These are phyloP conservation scores for Aphelenchoides bicaudatus DNA, from an alignment of 2,888 invertebrate genomes.

Conservation along the genomic window DNA sequence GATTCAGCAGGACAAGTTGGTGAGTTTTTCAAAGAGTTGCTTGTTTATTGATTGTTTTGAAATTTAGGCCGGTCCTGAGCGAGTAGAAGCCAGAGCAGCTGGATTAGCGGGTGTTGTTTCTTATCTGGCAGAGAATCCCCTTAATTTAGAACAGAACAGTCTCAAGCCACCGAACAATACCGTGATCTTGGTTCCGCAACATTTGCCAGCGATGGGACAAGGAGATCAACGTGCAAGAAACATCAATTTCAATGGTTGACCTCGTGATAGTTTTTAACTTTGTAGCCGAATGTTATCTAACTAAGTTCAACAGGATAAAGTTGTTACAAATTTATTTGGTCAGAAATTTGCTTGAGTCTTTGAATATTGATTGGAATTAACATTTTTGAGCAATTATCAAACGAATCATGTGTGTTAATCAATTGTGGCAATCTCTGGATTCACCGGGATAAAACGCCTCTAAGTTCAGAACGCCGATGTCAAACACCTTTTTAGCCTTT, in stretches of 20 bases:
- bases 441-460: constrained; percentile 41
- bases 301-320: neutral
- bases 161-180: constrained; percentile 4
- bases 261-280: too few relatives aligned
- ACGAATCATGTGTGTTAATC: constrained; percentile 28
- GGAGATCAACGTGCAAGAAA: too few relatives aligned
- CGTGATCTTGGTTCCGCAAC: constrained; percentile 11
- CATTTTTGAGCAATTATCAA: neutral
- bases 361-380: neutral
- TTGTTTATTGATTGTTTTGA: neutral
- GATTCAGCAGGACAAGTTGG: neutral
- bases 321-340: too few relatives aligned
- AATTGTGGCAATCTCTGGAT: constrained; percentile 41
- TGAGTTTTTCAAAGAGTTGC: neutral
- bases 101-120: constrained; percentile 11
- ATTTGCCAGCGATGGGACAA: too few relatives aligned
- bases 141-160: neutral
- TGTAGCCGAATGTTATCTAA: neutral
- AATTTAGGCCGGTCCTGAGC: constrained; percentile 2
- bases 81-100: neutral
- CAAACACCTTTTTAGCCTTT: constrained; percentile 37
- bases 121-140: constrained; percentile 7
- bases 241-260: too few relatives aligned
- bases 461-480: constrained; percentile 42
- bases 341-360: too few relatives aligned